Percentiles rank a stretch among this genome's conserved stretches.
phyloP scores from a whole-genome alignment of 2,113 vertebrate genomes.

The Picathartes gymnocephalus region DNA sequence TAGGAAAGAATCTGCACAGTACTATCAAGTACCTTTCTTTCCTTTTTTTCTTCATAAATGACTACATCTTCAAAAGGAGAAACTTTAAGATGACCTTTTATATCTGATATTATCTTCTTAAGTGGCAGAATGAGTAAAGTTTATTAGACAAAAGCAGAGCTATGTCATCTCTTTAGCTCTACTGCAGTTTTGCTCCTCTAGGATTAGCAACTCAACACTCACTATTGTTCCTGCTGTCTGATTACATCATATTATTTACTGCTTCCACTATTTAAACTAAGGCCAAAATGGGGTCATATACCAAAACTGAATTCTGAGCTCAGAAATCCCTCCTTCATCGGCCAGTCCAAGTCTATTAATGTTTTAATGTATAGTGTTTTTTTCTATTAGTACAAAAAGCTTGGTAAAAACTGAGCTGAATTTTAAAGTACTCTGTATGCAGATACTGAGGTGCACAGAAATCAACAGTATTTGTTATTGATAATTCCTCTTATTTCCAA shows the following conservation, averaged over 20 bases:
- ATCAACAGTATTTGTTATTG: neutral
- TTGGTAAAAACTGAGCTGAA: neutral
- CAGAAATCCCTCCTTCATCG: neutral
- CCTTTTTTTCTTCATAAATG: neutral
- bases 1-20: neutral
- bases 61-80: neutral
- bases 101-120: neutral
- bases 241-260: neutral
- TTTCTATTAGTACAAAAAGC: neutral
- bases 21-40: neutral
- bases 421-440: neutral
- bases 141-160: neutral
- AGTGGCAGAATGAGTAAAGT: neutral
- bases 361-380: rapidly evolving
- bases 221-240: neutral
- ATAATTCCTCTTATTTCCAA: neutral
- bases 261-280: neutral
- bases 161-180: neutral
- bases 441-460: neutral
- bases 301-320: neutral
- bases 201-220: neutral
- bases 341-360: neutral
- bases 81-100: neutral
- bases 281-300: neutral
- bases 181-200: neutral